Percentiles rank a stretch among this genome's conserved stretches.
These are phyloP conservation scores for Falco novaeseelandiae DNA, from an alignment of 2,797 vertebrate species.

Conservation along the genomic window DNA sequence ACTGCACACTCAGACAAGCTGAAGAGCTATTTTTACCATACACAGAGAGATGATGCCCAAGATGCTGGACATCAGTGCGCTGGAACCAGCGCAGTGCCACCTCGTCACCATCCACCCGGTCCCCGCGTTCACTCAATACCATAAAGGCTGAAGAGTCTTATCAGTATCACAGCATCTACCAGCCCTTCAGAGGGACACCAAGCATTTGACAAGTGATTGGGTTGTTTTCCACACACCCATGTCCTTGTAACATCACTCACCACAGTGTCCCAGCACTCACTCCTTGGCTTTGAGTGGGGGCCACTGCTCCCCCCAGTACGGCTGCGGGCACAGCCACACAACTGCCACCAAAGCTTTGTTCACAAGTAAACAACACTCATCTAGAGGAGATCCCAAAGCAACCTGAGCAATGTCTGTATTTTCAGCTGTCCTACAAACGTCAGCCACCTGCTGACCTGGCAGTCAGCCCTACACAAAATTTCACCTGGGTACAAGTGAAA, in stretches of 20 bases:
- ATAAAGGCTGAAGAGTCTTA: neutral
- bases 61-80: accelerated
- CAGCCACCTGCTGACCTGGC: no score
- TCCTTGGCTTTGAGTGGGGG: neutral
- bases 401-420: accelerated
- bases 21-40: neutral
- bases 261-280: neutral
- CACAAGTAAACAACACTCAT: accelerated
- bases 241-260: accelerated
- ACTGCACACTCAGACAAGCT: neutral
- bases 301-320: neutral
- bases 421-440: neutral
- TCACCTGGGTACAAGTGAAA: neutral
- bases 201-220: neutral
- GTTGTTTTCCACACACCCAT: neutral
- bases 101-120: accelerated
- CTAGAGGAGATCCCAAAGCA: neutral
- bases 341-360: neutral
- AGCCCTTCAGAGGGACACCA: neutral
- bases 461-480: neutral
- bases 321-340: neutral
- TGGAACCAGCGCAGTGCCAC: neutral
- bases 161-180: neutral
- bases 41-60: neutral
- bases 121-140: neutral